Evolutionary conservation across 2,797 vertebrate species (phyloP).

Genomic region (Neosilurus hyrtlii): DNA sequence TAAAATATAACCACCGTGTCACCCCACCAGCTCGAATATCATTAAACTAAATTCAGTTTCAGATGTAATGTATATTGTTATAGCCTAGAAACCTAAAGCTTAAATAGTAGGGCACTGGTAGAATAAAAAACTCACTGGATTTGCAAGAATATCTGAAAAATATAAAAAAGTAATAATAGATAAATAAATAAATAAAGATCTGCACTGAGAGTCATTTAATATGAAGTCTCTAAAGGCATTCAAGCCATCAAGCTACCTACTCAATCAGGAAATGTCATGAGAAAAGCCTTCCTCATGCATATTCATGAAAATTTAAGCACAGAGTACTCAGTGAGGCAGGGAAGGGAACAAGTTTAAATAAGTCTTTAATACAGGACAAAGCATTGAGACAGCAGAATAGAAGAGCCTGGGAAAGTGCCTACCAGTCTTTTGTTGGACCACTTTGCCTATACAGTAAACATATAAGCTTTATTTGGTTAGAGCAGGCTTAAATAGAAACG

Average conservation of each 20-base stretch:
- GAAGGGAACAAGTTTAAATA: slow-evolving; percentile 37
- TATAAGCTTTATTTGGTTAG: slow-evolving; percentile 33
- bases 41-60: neutral
- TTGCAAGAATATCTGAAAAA: neutral
- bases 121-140: neutral
- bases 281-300: slow-evolving; percentile 44
- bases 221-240: slow-evolving; percentile 22
- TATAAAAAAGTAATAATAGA: neutral
- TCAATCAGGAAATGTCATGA: slow-evolving; percentile 44
- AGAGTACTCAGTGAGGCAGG: slow-evolving; percentile 48
- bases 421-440: slow-evolving; percentile 16
- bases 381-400: slow-evolving; percentile 43
- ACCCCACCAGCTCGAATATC: neutral
- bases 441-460: slow-evolving; percentile 31
- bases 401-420: slow-evolving; percentile 49
- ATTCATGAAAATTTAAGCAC: slow-evolving; percentile 47
- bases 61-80: neutral
- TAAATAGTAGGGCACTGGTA: neutral
- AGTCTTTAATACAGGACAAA: slow-evolving; percentile 34
- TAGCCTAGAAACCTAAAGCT: neutral
- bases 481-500: slow-evolving; percentile 35
- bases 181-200: neutral
- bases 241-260: slow-evolving; percentile 17
- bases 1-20: neutral
- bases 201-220: slow-evolving; percentile 26